Conservation (phyloP, 1,140 invertebrate genomes). For the Cotesia chilonis region DNA sequence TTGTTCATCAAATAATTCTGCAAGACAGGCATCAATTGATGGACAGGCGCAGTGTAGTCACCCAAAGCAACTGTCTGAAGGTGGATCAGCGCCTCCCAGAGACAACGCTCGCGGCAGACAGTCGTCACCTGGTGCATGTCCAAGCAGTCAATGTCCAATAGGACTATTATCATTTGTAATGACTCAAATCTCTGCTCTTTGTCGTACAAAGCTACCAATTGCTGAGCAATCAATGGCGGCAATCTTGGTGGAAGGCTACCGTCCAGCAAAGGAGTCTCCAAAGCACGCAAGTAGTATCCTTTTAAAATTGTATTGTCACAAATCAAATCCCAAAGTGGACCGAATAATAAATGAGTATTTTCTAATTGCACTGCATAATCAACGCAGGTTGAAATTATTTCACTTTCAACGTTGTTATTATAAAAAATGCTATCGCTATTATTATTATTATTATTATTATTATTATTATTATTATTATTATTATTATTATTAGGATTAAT, state of each 20-base stretch:
- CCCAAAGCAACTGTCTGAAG: conserved; percentile 85
- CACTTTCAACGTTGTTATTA: conserved; percentile 48
- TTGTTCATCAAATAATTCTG: conserved; percentile 56
- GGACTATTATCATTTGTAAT: conserved; percentile 83
- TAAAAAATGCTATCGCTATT: too few relatives aligned
- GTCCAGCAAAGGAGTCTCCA: conserved; percentile 67
- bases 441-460: too few relatives aligned
- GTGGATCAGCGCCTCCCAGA: conserved; percentile 90
- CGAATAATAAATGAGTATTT: conserved; percentile 66
- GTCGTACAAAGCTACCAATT: conserved; percentile 72
- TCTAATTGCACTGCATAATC: conserved; percentile 62
- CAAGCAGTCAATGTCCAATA: conserved; percentile 83
- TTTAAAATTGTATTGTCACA: conserved; percentile 58
- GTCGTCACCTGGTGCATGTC: conserved; percentile 90
- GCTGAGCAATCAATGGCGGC: conserved; percentile 75
- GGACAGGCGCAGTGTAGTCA: conserved; percentile 86
- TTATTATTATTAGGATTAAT: too few relatives aligned
- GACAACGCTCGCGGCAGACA: conserved; percentile 78
- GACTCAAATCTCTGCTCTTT: conserved; percentile 67
- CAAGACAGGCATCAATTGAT: conserved; percentile 76
- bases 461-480: too few relatives aligned
- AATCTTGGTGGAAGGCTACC: conserved; percentile 64
- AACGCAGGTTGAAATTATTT: conserved; percentile 57
- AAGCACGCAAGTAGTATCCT: conserved; percentile 63
- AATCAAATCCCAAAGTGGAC: conserved; percentile 67